phyloP scores from a whole-genome alignment of 1,140 invertebrate genomes.

The Chrysoperla carnea region DNA sequence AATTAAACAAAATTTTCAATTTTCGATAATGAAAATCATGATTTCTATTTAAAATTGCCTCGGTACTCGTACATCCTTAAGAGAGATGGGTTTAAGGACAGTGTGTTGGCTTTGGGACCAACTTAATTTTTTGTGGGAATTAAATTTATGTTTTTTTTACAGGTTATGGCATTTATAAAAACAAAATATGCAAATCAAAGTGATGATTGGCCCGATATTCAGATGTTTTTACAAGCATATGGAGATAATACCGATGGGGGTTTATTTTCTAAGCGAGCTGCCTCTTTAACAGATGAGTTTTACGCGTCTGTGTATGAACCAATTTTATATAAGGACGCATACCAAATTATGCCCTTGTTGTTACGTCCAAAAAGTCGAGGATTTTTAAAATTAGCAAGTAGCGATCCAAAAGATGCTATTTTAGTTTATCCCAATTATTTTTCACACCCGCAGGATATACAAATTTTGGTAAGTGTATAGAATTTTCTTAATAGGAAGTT shows the following conservation, averaged over 20 bases:
- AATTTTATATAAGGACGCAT: constrained; percentile 44
- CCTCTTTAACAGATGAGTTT: constrained; percentile 45
- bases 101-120: too few relatives aligned
- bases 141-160: too few relatives aligned
- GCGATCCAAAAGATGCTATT: constrained; percentile 55
- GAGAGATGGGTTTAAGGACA: too few relatives aligned
- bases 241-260: constrained; percentile 62
- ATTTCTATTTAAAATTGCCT: too few relatives aligned
- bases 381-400: constrained; percentile 38
- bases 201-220: constrained; percentile 59
- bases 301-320: constrained; percentile 46
- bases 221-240: constrained; percentile 50
- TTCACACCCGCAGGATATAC: constrained; percentile 40
- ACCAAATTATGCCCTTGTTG: constrained; percentile 47
- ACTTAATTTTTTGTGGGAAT: too few relatives aligned
- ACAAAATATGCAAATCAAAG: constrained; percentile 44
- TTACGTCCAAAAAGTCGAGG: constrained; percentile 60
- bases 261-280: constrained; percentile 40
- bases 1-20: too few relatives aligned
- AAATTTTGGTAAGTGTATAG: constrained; percentile 36
- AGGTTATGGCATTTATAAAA: constrained; percentile 50
- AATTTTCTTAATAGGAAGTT: too few relatives aligned
- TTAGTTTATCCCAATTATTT: constrained; percentile 65
- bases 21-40: too few relatives aligned
- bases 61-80: too few relatives aligned